Base-by-base conservation (phyloP, 2,113 vertebrate genomes). In the Calypte anna region DNA sequence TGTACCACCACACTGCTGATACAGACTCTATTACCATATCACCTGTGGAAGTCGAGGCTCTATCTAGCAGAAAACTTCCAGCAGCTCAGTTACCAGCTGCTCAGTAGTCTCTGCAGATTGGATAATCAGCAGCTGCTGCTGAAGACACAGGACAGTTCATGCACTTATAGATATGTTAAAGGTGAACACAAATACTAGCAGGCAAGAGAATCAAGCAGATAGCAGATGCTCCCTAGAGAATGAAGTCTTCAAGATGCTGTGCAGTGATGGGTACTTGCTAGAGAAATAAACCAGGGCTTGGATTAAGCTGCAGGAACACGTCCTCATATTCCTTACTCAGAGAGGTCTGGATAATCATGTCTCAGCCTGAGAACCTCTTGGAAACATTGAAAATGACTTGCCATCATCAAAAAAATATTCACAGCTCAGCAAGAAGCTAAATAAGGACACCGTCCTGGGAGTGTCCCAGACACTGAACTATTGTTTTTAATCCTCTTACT, bases 401-500 rank as follows among this genome's bases (percentile, higher is more conserved):
- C n/a, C 58, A 66, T 94, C 85, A 96, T 86, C 79, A 80, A 95
- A 75, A 88, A 91, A 68, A 14, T 81, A 93, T 86, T 96, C 79
- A 90, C 87, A 93, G 67, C 63, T 96, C 82, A 81, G 76, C 80
- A 94, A 93, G 68, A 90, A 94, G 85, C 61, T 90, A 94, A 94
- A 83, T 86, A 86, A 88, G 90, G 92, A 93, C 82, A 91, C 79
- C 12, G 57, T 59, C 90, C 89, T 61, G 80, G 90, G 91, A 92
- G 85, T 18, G 66, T 79, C 85, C 87, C 90, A 93, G 85, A 96
- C 93, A 95, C 30, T 55, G 73, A 91, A 66, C 40, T 93, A 90
- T 88, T 90, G 88, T 77, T 86, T 96, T 94, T 93, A 96, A 95
- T 94, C 93, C 82, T 94, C 93, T 96, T 96, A 82, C 79, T 86